phyloP scores from a whole-genome alignment of 2,113 vertebrate genomes.

The Chaetodon trifascialis region DNA sequence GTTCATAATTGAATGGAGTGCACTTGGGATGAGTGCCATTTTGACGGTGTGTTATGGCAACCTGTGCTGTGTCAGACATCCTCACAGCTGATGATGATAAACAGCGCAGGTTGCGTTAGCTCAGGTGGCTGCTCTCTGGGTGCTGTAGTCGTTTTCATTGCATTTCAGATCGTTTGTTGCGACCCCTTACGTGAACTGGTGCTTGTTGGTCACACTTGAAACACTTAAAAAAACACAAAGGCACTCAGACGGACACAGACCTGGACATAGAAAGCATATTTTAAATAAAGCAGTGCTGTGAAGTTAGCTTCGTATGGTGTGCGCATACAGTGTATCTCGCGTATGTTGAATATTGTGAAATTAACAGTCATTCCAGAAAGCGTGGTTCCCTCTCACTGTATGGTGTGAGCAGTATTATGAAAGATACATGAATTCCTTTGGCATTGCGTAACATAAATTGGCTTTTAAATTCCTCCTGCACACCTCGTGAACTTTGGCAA shows the following conservation, averaged over 20 bases:
- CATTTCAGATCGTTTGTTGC: constrained; percentile 14
- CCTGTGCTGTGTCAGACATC: constrained; percentile 30
- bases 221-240: constrained; percentile 44
- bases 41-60: constrained; percentile 50
- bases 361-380: constrained; percentile 57
- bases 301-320: constrained; percentile 65
- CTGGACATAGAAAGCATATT: constrained; percentile 54
- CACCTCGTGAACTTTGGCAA: constrained; percentile 6
- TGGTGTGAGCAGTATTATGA: constrained; percentile 24
- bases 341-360: constrained; percentile 61
- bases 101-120: not conserved
- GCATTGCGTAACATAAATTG: constrained; percentile 11
- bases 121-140: constrained; percentile 1
- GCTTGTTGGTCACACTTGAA: constrained; percentile 61
- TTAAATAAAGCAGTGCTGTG: constrained; percentile 68
- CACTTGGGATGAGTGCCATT: constrained; percentile 42
- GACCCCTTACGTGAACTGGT: constrained; percentile 26
- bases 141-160: constrained; percentile 4
- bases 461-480: constrained; percentile 46
- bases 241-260: constrained; percentile 9
- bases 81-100: constrained; percentile 16
- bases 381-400: constrained; percentile 11
- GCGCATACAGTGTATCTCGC: constrained; percentile 51
- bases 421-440: constrained; percentile 46
- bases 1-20: constrained; percentile 57